Base-by-base conservation (phyloP, 2,113 vertebrate species). In the Meleagris gallopavo region DNA sequence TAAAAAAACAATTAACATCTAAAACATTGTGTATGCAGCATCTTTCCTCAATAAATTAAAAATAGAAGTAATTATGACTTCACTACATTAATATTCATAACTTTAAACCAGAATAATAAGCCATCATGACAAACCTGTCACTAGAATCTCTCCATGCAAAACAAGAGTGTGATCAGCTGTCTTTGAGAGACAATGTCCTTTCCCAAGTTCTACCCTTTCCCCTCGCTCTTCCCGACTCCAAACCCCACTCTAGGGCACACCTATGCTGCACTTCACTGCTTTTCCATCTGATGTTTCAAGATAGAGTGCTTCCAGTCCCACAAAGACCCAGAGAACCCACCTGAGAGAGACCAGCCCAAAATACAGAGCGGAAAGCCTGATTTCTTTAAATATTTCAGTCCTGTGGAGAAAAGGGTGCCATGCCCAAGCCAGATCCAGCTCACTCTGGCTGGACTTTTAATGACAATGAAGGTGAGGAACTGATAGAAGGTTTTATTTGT, bases 1-100 rank as follows among this genome's bases (percentile, higher is more conserved):
- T 94, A 96, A 96, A 96, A 96, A 97, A 96, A 92, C 91, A 97
- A 98, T 98, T 98, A 98, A 95, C 98, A 98, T 98, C 95, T 96
- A 96, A 97, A 98, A 97, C 97, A 98, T 94, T 96, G 93, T 90
- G 96, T 97, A 97, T 97, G 97, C 97, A 97, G 93, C 94, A 96
- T 97, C 97, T 96, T 97, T 97, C 97, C 89, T 61, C 94, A 96
- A 97, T 95, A 98, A 98, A 98, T 98, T 98, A 98, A 98, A 98
- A 98, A 98, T 97, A 98, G 98, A 97, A 96, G 96, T 96, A 98
- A 98, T 98, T 98, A 97, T 97, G 98, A 97, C 97, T 97, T 97
- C 88, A 64, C 86, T 86, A 66, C 95, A 98, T 98, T 98, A 97
- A 98, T 97, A 98, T 98, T 98, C 97, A 98, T 98, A 95, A 93